These are phyloP conservation scores for Tiliacea citrago DNA, from an alignment of 2,888 invertebrate species.

Conservation along the genomic window DNA sequence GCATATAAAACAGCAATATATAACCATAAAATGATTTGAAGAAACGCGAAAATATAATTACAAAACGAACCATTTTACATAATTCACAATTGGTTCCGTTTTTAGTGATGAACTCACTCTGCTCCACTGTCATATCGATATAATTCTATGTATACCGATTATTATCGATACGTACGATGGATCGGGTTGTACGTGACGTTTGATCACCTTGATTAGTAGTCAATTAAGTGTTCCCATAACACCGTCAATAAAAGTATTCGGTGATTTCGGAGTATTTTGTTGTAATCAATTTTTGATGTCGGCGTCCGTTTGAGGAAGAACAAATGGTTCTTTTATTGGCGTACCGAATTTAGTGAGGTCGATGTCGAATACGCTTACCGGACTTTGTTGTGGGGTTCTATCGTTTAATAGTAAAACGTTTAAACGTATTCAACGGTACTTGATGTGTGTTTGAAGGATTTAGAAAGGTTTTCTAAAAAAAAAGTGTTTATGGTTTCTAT, in stretches of 20 bases:
- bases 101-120: conserved; percentile 62
- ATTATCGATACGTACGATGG: conserved; percentile 69
- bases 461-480: not conserved
- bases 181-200: conserved; percentile 72
- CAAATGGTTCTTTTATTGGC: conserved; percentile 88
- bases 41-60: conserved; percentile 66
- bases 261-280: conserved; percentile 89
- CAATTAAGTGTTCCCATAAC: conserved; percentile 89
- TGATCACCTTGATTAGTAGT: conserved; percentile 84
- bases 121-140: conserved; percentile 67
- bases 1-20: conserved; percentile 63
- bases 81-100: conserved; percentile 67
- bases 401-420: conserved; percentile 43
- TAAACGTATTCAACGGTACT: conserved; percentile 30
- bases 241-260: conserved; percentile 88
- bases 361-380: conserved; percentile 78
- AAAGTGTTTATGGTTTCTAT: not conserved
- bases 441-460: not conserved
- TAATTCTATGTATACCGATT: conserved; percentile 72
- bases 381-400: conserved; percentile 70
- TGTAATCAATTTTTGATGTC: conserved; percentile 89
- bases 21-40: conserved; percentile 63
- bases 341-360: conserved; percentile 89
- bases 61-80: conserved; percentile 65
- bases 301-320: conserved; percentile 87